Evolutionary conservation across 2,113 vertebrate genomes (phyloP).

Genomic region (Oreotrochilus melanogaster): DNA sequence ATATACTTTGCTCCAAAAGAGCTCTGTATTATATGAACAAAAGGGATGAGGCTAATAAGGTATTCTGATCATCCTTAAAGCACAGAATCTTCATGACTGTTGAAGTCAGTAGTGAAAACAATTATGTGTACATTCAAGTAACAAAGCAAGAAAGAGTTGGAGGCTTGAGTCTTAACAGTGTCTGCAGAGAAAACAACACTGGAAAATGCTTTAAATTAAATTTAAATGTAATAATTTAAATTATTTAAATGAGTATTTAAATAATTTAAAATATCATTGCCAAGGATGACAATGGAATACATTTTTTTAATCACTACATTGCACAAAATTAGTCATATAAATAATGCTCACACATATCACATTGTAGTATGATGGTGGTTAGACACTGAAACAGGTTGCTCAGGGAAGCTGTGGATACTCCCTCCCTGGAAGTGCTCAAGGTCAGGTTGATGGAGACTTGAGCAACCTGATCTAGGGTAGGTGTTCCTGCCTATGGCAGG

Average conservation of each 20-base stretch:
- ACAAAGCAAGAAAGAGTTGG: background rate
- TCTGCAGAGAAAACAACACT: background rate
- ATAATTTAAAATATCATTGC: background rate
- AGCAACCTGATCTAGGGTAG: too few species aligned
- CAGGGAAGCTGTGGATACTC: too few species aligned
- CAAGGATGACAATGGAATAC: background rate
- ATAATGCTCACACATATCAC: accelerated
- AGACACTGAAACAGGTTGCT: too few species aligned
- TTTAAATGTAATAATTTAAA: too few species aligned
- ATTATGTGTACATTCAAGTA: background rate
- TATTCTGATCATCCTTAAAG: background rate
- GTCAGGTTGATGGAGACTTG: too few species aligned
- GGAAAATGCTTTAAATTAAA: background rate
- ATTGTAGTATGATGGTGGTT: background rate
- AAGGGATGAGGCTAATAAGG: background rate
- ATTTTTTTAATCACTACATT: background rate
- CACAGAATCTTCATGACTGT: background rate
- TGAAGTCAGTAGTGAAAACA: background rate
- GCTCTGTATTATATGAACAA: background rate
- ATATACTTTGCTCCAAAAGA: background rate
- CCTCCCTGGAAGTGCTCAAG: too few species aligned
- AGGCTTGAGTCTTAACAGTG: background rate
- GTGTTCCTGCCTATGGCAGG: too few species aligned
- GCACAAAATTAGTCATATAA: background rate
- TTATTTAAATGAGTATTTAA: background rate